Evolutionary conservation across 2,888 invertebrate genomes (phyloP), one percentile per base, ranked within the genome.

Genomic region (Harpalus rufipes): DNA sequence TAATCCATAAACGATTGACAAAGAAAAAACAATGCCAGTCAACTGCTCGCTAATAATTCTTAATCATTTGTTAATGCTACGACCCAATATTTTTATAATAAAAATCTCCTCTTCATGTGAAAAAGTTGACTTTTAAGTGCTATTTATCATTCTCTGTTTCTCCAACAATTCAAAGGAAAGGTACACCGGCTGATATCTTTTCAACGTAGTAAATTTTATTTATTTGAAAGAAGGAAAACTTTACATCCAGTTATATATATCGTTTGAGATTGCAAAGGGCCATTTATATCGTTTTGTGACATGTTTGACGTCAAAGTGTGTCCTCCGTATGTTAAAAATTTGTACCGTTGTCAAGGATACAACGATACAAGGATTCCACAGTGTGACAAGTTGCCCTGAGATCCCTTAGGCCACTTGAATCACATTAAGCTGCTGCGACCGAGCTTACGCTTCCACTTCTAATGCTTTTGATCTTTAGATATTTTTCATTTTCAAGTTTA

Each of bases 351-450:
- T 68, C 68, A 68, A 68, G 25, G 25, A 63, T 32, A 32, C 63
- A 63, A 63, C 14, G 32, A 39, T 63, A 63, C 63, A 63, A 32
- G 68, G 32, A 39, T 12, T 39, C 68, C 25, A 14, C 63, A 14
- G 68, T 32, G 39, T 65, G 68, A 68, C 68, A 68, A 68, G 39
- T 68, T 68, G 68, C 41, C 32, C 39, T 6, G 2, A 25, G 25
- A 68, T 68, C 68, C 68, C 68, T 39, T 68, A 68, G 68, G 68
- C 68, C 39, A 39, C 68, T 68, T 32, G 68, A 68, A 68, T 68
- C 68, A 39, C 68, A 39, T 68, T 68, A 68, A 68, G 68, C 68
- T 32, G 32, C 25, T 5, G 12, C 0, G 25, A 6, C 5, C n/a
- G 14, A 39, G 68, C 68, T 68, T 68, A 68, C 32, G 14, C 14